Percentiles rank a stretch among this genome's conserved stretches.
Evolutionary conservation across 2,113 vertebrate genomes (phyloP).

Genomic region (Onychostoma macrolepis): DNA sequence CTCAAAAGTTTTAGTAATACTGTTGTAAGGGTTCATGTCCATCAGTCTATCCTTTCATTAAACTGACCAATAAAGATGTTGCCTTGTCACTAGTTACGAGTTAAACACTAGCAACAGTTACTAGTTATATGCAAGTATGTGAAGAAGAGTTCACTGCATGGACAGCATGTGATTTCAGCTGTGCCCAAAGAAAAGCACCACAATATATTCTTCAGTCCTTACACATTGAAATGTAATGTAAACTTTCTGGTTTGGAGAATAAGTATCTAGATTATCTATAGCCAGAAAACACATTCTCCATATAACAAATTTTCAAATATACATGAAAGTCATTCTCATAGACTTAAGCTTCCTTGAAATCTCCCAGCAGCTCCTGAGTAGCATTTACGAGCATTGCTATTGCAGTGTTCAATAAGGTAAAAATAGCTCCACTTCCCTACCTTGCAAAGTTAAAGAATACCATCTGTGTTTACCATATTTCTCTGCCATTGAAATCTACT

Average conservation of each 20-base stretch:
- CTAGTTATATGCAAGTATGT: too few relatives aligned
- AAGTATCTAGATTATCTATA: neutral
- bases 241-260: neutral
- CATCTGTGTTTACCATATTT: neutral
- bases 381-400: neutral
- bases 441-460: neutral
- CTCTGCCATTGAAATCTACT: neutral
- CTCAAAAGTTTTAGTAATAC: too few relatives aligned
- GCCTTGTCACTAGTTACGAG: too few relatives aligned
- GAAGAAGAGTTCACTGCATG: too few relatives aligned
- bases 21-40: too few relatives aligned
- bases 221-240: neutral
- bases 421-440: neutral
- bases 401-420: slow-evolving; percentile 10
- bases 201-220: neutral
- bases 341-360: neutral
- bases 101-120: too few relatives aligned
- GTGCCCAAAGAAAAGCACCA: neutral
- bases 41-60: too few relatives aligned
- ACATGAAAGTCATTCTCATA: neutral
- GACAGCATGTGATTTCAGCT: neutral
- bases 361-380: neutral
- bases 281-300: neutral
- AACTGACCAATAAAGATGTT: too few relatives aligned
- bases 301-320: neutral